Evolutionary conservation across 2,113 vertebrate species (phyloP), one percentile per base, ranked within the genome.

Genomic region (Nycticryphes semicollaris): DNA sequence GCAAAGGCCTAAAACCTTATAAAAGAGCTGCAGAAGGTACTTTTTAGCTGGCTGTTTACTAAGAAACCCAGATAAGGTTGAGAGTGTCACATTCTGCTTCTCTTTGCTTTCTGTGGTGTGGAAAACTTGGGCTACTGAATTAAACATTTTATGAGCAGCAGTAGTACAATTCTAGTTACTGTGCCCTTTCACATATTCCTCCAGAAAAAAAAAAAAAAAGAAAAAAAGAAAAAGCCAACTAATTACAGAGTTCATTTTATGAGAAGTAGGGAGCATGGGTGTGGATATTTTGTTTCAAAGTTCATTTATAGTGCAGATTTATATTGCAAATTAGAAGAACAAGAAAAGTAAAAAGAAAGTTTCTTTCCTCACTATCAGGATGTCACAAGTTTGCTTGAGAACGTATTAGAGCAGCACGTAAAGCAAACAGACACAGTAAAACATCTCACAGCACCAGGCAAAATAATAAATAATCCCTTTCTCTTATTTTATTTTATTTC

Each of bases 211-310:
- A 78, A 72, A 12, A n/a, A 59, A 66, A 10, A 43, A 41, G 13
- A 10, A 67, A 12, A n/a, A 59, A 59, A 8, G 27, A 59, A 66
- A 75, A 37, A 23, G 19, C 25, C 10, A 45, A 4, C 41, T 77
- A 91, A 91, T 95, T 88, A 74, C 7, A 80, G 25, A 68, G 37
- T 62, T 79, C 25, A 37, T 76, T 91, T 84, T 93, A 79, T 73
- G 75, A 83, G 78, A 85, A 11, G 41, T 57, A 7, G 63, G 53
- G 17, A 83, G 4, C 12, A 28, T 25, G 73, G 31, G 31, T 73
- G 53, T 57, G 27, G n/a, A 51, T 80, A 28, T 76, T 88, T 88
- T 69, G 95, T 93, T 93, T 86, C 89, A 90, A 88, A 96, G 87
- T 62, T 95, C 48, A 85, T 78, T 87, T 87, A 76, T 41, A 68